Conservation (phyloP, 37 sponge, comb jelly and placozoan genomes). For the Halisarca cf. caerulea region DNA sequence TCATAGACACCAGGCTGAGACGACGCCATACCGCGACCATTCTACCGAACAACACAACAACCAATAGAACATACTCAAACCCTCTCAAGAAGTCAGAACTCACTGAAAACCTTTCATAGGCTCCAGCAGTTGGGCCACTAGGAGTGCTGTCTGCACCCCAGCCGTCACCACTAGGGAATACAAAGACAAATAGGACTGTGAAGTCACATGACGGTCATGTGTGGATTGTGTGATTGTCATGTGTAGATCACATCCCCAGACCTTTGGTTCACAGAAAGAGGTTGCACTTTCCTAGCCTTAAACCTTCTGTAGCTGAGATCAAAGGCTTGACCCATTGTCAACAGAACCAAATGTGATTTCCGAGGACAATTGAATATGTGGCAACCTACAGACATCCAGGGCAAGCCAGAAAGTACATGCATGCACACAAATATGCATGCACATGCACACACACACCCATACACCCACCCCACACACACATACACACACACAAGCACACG, state of each 20-base stretch:
- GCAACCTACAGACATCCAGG: slow-evolving; percentile 57
- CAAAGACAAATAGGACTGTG: background rate
- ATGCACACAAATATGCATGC: too few species aligned
- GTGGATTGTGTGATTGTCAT: too few species aligned
- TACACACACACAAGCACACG: too few species aligned
- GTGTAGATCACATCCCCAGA: background rate
- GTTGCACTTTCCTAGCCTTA: slow-evolving; percentile 4
- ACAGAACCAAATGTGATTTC: slow-evolving; percentile 61
- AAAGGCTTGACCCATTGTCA: slow-evolving; percentile 87
- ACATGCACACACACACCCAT: too few species aligned
- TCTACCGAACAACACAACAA: background rate
- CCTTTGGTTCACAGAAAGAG: background rate
- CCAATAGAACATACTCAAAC: background rate
- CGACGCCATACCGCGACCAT: background rate
- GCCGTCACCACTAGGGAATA: background rate
- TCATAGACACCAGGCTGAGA: background rate
- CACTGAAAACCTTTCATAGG: background rate
- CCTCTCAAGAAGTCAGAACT: too few species aligned
- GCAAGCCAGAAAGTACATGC: too few species aligned
- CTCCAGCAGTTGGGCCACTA: background rate
- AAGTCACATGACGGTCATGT: too few species aligned
- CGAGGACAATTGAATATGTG: slow-evolving; percentile 81
- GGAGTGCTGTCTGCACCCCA: too few species aligned
- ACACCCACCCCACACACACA: too few species aligned
- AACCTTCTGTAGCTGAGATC: slow-evolving; percentile 82